phyloP scores from a whole-genome alignment of 92 coral and sea anemone genomes.

The Umimayanthus chanpuru region DNA sequence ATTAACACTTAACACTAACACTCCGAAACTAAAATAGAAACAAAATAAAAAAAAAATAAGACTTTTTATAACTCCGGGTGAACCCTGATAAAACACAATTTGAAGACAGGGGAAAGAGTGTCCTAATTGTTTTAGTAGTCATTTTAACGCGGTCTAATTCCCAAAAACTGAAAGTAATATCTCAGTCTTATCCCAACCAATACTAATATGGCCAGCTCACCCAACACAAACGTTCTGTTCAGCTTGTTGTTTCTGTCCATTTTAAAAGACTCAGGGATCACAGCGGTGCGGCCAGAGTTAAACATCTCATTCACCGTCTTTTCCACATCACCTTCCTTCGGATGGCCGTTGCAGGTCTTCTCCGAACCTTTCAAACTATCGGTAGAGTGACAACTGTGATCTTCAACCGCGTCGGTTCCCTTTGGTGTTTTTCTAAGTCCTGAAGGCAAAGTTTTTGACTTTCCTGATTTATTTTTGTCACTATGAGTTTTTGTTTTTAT shows the following conservation, averaged over 20 bases:
- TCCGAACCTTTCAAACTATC: constrained; percentile 35
- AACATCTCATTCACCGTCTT: constrained; percentile 75
- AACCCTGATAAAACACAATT: too few relatives aligned
- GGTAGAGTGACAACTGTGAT: not conserved
- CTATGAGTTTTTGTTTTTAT: constrained; percentile 30
- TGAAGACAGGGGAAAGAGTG: too few relatives aligned
- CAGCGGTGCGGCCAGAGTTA: constrained; percentile 27
- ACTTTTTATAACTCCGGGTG: too few relatives aligned
- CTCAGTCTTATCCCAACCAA: too few relatives aligned
- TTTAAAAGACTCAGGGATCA: constrained; percentile 68
- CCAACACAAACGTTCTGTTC: constrained; percentile 85
- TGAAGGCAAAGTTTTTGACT: constrained; percentile 6
- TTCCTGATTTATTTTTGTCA: constrained; percentile 12
- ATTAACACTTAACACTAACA: too few relatives aligned
- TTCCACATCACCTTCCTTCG: constrained; percentile 55
- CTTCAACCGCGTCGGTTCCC: constrained; percentile 1
- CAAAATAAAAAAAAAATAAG: too few relatives aligned
- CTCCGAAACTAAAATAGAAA: too few relatives aligned
- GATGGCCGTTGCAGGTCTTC: not conserved
- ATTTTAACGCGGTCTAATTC: too few relatives aligned
- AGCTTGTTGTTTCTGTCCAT: constrained; percentile 74
- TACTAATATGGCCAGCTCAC: constrained; percentile 46
- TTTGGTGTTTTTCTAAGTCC: constrained; percentile 5
- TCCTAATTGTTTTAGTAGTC: too few relatives aligned
- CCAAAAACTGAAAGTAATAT: too few relatives aligned